Evolutionary conservation across 2,797 vertebrate genomes (phyloP).

Genomic region (Pterois miles): DNA sequence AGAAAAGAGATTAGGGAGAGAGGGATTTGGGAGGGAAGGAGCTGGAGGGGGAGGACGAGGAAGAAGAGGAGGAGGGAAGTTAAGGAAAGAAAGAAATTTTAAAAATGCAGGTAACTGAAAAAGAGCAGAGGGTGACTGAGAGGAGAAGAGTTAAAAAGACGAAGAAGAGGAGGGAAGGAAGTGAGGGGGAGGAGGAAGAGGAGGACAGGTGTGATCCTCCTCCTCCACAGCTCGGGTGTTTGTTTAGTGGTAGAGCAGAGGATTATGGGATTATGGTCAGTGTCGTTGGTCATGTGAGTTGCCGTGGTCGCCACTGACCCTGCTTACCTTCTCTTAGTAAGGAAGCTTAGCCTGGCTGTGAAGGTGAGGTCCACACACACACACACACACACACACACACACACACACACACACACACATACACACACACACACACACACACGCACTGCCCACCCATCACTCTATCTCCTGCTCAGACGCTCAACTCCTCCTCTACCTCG

Average conservation of each 20-base stretch:
- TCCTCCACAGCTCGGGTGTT: slow-evolving; percentile 59
- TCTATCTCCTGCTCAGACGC: slow-evolving; percentile 32
- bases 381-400: neutral
- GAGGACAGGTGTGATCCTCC: slow-evolving; percentile 64
- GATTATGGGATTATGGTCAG: slow-evolving; percentile 83
- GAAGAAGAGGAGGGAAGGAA: neutral
- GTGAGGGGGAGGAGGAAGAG: neutral
- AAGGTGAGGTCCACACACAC: slow-evolving; percentile 65
- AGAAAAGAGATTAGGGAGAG: slow-evolving; percentile 57
- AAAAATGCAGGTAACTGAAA: neutral
- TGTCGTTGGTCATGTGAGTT: slow-evolving; percentile 79
- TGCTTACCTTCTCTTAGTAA: slow-evolving; percentile 73
- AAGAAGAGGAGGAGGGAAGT: neutral
- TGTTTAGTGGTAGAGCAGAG: slow-evolving; percentile 69
- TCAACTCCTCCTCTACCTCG: slow-evolving; percentile 9
- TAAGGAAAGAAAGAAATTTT: neutral
- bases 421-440: neutral
- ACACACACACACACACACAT: slow-evolving; percentile 21
- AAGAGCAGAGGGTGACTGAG: neutral
- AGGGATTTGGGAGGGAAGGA: slow-evolving; percentile 43
- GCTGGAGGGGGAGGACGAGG: neutral
- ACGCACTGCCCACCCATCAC: slow-evolving; percentile 20
- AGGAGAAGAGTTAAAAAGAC: neutral
- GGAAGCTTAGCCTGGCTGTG: slow-evolving; percentile 79
- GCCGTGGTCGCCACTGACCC: slow-evolving; percentile 77